These are phyloP conservation scores for Pelusios castaneus DNA, from an alignment of 2,113 vertebrate genomes.

Conservation along the genomic window DNA sequence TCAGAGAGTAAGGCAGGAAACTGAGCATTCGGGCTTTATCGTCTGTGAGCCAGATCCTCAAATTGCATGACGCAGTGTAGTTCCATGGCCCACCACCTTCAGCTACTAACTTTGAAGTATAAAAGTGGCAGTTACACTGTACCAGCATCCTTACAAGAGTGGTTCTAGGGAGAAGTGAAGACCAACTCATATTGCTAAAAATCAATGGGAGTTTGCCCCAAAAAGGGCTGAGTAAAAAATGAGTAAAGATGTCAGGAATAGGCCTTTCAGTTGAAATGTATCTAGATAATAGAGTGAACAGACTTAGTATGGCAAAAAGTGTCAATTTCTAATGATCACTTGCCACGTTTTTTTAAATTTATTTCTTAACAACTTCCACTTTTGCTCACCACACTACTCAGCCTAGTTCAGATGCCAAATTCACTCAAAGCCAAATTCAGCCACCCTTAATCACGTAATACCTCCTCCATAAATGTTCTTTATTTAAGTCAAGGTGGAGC, in stretches of 20 bases:
- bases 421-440: not conserved
- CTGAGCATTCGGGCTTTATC: not conserved
- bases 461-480: not conserved
- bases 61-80: not conserved
- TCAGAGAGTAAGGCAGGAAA: not conserved
- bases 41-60: not conserved
- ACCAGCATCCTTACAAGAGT: not conserved
- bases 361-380: not conserved
- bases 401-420: not conserved
- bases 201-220: not conserved
- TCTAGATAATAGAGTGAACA: not conserved
- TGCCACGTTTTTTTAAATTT: not conserved
- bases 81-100: not conserved
- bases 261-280: not conserved
- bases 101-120: not conserved
- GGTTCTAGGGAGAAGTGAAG: not conserved
- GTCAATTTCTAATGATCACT: not conserved
- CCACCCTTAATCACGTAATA: not conserved
- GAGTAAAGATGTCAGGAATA: not conserved
- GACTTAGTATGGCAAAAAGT: not conserved
- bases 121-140: not conserved
- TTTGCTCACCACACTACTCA: not conserved
- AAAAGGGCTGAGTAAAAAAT: not conserved
- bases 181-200: not conserved
- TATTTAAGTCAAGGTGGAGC: not conserved